Conservation (phyloP, 2,888 invertebrate genomes). For the Notodonta dromedarius region DNA sequence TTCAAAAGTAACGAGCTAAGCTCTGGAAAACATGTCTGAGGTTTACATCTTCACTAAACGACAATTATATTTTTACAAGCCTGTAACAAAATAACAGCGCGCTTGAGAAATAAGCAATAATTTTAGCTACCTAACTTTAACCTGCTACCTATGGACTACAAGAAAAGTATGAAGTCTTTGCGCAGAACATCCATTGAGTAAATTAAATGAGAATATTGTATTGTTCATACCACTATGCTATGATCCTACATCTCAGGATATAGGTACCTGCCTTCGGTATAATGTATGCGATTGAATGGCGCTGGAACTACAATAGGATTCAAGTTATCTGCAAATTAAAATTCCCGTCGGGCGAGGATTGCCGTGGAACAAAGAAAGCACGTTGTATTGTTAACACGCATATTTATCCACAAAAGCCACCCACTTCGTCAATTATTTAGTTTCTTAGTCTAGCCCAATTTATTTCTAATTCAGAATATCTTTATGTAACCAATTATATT, state of each 20-base stretch:
- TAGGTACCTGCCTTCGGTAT: no score
- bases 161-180: background rate
- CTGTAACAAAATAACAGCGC: no score
- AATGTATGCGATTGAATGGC: conserved; percentile 27
- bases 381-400: conserved; percentile 33
- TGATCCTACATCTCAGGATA: background rate
- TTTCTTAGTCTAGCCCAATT: conserved; percentile 17
- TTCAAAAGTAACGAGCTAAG: conserved; percentile 13
- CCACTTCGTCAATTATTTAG: conserved; percentile 28
- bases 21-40: conserved; percentile 13
- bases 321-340: conserved; percentile 44
- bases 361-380: conserved; percentile 37
- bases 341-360: conserved; percentile 30
- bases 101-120: no score
- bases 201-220: background rate
- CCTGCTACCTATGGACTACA: background rate
- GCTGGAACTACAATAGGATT: conserved; percentile 35
- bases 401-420: conserved; percentile 31
- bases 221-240: background rate
- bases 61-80: background rate
- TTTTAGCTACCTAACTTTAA: no score
- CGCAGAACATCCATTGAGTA: background rate
- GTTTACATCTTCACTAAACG: conserved; percentile 7
- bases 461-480: no score
- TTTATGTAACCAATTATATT: no score